Evolutionary conservation across 2,888 invertebrate species (phyloP).

Genomic region (Globia sparganii): DNA sequence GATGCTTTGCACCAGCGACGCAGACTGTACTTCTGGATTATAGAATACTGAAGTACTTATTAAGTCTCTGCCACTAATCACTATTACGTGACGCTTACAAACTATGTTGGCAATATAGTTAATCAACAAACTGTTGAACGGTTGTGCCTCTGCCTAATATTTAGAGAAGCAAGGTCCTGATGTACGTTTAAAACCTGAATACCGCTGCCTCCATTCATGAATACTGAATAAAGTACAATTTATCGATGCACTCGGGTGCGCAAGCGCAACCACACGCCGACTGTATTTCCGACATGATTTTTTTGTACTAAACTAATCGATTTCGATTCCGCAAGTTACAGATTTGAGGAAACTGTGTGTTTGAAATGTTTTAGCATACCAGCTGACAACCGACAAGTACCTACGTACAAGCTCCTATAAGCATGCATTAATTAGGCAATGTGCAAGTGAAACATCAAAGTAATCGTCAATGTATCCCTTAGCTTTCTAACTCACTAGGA

Average conservation of each 20-base stretch:
- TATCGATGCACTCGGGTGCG: conserved; percentile 24
- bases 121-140: too few relatives aligned
- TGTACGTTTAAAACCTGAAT: not conserved
- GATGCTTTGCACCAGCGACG: not conserved
- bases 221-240: conserved; percentile 21
- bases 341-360: conserved; percentile 37
- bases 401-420: not conserved
- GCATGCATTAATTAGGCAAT: not conserved
- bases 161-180: not conserved
- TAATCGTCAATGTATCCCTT: not conserved
- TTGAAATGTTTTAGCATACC: not conserved
- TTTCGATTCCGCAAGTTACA: conserved; percentile 38
- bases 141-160: not conserved
- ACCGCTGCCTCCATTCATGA: not conserved
- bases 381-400: not conserved
- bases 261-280: conserved; percentile 16
- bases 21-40: not conserved
- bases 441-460: not conserved
- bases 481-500: not conserved
- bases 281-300: conserved; percentile 44
- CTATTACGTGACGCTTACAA: not conserved
- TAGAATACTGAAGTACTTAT: not conserved
- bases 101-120: not conserved
- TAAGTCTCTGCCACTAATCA: not conserved
- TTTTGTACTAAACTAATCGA: conserved; percentile 31